These are phyloP conservation scores for Amphilophus citrinellus DNA, from an alignment of 2,113 vertebrate genomes.

Conservation along the genomic window DNA sequence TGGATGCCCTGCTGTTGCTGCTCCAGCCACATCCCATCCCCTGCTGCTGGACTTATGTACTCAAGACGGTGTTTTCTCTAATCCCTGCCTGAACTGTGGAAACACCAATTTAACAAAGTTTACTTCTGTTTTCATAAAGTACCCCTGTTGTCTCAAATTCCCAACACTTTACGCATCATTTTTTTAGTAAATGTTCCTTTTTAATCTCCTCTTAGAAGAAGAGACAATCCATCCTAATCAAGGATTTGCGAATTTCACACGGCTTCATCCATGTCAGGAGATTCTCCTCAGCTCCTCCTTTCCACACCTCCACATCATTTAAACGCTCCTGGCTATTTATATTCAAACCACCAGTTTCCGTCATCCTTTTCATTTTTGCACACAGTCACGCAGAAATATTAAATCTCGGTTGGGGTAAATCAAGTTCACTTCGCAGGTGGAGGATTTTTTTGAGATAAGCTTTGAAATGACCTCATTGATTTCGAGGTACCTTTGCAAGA, in stretches of 20 bases:
- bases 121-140: constrained; percentile 22
- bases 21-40: constrained; percentile 6
- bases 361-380: not conserved
- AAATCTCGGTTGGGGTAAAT: constrained; percentile 9
- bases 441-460: not conserved
- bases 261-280: constrained; percentile 41
- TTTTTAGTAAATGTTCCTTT: constrained; percentile 38
- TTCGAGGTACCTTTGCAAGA: not conserved
- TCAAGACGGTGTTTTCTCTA: not conserved
- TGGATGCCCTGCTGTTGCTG: constrained; percentile 14
- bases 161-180: constrained; percentile 1
- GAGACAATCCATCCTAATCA: constrained; percentile 61
- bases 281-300: constrained; percentile 47
- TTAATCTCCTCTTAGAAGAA: constrained; percentile 51
- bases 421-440: not conserved
- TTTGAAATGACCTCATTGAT: constrained; percentile 17
- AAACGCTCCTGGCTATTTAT: constrained; percentile 15
- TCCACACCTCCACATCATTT: constrained; percentile 19
- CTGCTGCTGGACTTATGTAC: constrained; percentile 27
- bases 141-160: not conserved
- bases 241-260: constrained; percentile 58
- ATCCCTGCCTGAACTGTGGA: not conserved
- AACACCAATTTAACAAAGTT: constrained; percentile 30
- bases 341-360: not conserved
- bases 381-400: not conserved